Conservation (phyloP, 2,113 vertebrate genomes). For the Aegotheles bennettii region DNA sequence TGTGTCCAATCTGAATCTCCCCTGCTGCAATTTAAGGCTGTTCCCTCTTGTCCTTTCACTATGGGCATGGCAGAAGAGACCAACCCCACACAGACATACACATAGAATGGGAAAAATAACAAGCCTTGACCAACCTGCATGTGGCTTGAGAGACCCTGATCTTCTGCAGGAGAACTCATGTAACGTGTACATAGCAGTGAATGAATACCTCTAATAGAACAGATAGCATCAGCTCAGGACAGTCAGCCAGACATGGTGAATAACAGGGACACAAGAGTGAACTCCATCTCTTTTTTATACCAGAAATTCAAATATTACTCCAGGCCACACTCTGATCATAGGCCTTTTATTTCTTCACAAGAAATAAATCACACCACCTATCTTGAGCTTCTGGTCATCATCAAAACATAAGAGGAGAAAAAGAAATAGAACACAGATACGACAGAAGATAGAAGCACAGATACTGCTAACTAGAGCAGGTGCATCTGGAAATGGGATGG, state of each 20-base stretch:
- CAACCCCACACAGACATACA: rapidly evolving
- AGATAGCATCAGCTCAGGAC: background rate
- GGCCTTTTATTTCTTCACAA: background rate
- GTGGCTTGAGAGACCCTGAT: background rate
- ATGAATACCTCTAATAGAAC: background rate
- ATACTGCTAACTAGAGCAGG: background rate
- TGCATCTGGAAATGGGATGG: background rate
- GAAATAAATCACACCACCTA: background rate
- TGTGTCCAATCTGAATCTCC: no score
- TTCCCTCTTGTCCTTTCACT: no score
- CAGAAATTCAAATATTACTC: background rate
- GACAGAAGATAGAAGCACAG: no score
- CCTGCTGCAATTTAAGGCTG: no score
- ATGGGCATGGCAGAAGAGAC: no score
- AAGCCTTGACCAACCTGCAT: background rate
- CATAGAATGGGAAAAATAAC: background rate
- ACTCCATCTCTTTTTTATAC: background rate
- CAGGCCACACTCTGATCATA: background rate
- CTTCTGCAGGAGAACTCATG: background rate
- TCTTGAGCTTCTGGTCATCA: background rate
- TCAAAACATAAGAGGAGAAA: background rate
- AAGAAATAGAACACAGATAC: background rate
- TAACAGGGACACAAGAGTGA: background rate
- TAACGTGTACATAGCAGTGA: background rate
- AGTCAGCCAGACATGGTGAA: background rate